phyloP scores from a whole-genome alignment of 1,140 invertebrate genomes.

The Oedothorax gibbosus region DNA sequence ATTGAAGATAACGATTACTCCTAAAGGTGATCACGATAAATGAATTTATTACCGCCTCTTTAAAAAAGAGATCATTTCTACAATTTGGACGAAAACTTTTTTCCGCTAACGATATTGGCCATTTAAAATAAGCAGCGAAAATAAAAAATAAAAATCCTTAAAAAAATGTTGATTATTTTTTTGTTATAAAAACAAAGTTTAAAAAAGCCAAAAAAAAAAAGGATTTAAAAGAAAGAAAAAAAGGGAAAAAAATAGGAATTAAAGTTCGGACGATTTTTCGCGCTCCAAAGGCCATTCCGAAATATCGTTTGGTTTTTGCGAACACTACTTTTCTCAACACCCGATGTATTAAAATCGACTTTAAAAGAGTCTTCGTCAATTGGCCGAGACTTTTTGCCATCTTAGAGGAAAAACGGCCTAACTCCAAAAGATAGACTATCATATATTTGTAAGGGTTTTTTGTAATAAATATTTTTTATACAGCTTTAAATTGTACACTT shows the following conservation, averaged over 20 bases:
- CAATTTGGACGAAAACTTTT: conserved; percentile 40
- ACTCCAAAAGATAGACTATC: too few relatives aligned
- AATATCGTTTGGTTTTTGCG: conserved; percentile 16
- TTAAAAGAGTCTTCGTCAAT: conserved; percentile 51
- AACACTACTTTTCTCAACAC: background rate
- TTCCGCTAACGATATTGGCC: conserved; percentile 43
- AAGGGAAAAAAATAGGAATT: background rate
- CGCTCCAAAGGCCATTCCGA: conserved; percentile 27
- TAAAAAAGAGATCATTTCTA: conserved; percentile 46
- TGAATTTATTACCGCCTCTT: conserved; percentile 57
- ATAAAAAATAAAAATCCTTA: background rate
- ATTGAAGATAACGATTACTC: conserved; percentile 29
- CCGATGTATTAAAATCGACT: conserved; percentile 56
- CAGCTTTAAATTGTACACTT: too few relatives aligned
- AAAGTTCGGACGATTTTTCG: background rate
- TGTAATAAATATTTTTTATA: too few relatives aligned
- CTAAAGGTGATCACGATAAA: conserved; percentile 55
- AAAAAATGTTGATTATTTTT: background rate
- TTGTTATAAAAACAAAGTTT: background rate
- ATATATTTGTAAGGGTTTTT: too few relatives aligned
- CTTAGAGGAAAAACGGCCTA: background rate
- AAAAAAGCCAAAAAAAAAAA: conserved; percentile 9
- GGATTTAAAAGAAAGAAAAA: too few relatives aligned
- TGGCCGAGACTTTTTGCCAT: conserved; percentile 55
- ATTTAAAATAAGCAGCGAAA: conserved; percentile 11